Percentiles rank a stretch among this genome's conserved stretches.
Conservation (phyloP, 2,888 invertebrate genomes). For the Mesorhabditis sp. region DNA sequence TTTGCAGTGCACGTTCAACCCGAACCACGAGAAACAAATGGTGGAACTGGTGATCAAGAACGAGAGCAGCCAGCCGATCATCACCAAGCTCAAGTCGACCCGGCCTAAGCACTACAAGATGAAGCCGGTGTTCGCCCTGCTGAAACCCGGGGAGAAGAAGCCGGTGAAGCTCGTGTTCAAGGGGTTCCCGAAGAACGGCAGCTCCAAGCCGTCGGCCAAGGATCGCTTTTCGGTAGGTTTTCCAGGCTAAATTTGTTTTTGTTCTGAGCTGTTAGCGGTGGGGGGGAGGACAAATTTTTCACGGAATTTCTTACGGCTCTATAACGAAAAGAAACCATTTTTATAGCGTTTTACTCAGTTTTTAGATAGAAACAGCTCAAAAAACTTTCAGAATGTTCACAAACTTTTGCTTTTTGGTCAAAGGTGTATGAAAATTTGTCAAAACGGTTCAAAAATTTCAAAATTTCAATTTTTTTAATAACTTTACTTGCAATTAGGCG, state of each 20-base stretch:
- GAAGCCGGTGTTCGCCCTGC: slow-evolving; percentile 28
- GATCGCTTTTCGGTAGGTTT: slow-evolving; percentile 7
- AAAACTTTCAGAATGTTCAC: no score
- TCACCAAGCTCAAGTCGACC: slow-evolving; percentile 31
- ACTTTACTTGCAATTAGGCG: no score
- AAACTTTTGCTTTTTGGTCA: no score
- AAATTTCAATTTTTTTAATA: no score
- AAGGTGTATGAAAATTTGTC: no score
- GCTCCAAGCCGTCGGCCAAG: slow-evolving; percentile 13
- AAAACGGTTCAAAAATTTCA: no score
- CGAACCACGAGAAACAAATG: slow-evolving; percentile 14
- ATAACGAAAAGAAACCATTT: no score
- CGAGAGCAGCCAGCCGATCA: slow-evolving; percentile 18
- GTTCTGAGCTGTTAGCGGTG: background rate
- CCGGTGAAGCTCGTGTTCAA: background rate
- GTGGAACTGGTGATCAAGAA: slow-evolving; percentile 20
- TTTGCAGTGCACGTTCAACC: slow-evolving; percentile 16
- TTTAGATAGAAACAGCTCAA: no score
- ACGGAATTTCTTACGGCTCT: no score
- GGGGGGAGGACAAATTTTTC: background rate
- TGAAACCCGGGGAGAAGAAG: slow-evolving; percentile 11
- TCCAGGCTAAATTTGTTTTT: no score
- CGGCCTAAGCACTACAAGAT: slow-evolving; percentile 31
- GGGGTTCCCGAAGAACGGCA: background rate
- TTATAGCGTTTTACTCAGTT: no score